A percentile compares a stretch with the other conserved stretches of the same genome.
Evolutionary conservation across 2,113 vertebrate genomes (phyloP).

Genomic region (Misgurnus mizolepis): DNA sequence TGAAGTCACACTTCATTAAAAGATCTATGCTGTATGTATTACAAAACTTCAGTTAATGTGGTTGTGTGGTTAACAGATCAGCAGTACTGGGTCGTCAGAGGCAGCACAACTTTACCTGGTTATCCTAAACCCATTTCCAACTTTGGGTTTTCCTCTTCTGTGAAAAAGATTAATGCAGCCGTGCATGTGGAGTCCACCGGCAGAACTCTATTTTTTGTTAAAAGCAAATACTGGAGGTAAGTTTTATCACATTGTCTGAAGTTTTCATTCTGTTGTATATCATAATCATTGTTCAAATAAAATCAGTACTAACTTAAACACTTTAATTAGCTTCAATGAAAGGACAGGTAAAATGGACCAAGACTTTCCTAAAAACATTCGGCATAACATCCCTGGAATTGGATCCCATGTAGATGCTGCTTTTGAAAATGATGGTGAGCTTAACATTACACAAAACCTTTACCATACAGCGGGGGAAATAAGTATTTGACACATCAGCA

Average conservation of each 20-base stretch:
- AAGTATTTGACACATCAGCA: too few species aligned
- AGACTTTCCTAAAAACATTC: constrained; percentile 61
- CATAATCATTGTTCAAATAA: too few species aligned
- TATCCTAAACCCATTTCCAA: constrained; percentile 66
- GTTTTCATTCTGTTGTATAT: too few species aligned
- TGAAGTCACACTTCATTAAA: constrained; percentile 24
- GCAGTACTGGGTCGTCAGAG: constrained; percentile 64
- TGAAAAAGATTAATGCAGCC: constrained; percentile 70
- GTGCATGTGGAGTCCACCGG: constrained; percentile 55
- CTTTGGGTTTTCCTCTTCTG: constrained; percentile 63
- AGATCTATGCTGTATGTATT: neutral
- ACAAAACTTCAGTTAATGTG: neutral
- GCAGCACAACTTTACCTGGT: constrained; percentile 52
- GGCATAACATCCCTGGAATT: constrained; percentile 57
- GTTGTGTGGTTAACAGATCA: constrained; percentile 53
- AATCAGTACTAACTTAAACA: too few species aligned
- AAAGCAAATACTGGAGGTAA: constrained; percentile 68
- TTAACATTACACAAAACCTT: neutral
- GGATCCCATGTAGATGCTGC: constrained; percentile 68
- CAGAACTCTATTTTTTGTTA: constrained; percentile 68
- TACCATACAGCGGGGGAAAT: too few species aligned
- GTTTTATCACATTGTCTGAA: neutral
- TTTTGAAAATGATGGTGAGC: constrained; percentile 66
- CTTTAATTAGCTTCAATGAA: constrained; percentile 61
- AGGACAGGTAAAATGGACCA: constrained; percentile 60